These are phyloP conservation scores for Drosophila guanche DNA, from an alignment of 1,140 invertebrate genomes.

Conservation along the genomic window DNA sequence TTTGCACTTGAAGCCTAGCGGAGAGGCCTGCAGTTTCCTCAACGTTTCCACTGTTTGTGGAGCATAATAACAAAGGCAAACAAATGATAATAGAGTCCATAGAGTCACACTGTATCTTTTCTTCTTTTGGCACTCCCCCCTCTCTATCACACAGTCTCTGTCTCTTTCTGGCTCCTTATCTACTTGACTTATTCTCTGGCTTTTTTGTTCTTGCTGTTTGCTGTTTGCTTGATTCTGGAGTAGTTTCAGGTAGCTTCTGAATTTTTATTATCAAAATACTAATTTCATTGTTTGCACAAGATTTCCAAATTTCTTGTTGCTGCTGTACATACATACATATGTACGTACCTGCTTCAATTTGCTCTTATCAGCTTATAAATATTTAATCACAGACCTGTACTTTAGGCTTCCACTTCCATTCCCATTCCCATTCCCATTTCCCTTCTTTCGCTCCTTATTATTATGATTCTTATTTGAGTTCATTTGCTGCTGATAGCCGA, in stretches of 20 bases:
- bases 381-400: constrained; percentile 81
- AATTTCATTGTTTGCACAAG: constrained; percentile 80
- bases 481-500: constrained; percentile 39
- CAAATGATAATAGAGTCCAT: constrained; percentile 81
- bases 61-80: constrained; percentile 81
- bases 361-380: constrained; percentile 78
- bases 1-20: constrained; percentile 3
- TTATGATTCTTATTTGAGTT: constrained; percentile 36
- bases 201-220: constrained; percentile 27
- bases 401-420: constrained; percentile 27
- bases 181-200: constrained; percentile 25
- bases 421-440: background rate
- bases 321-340: constrained; percentile 1
- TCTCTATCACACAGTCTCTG: background rate
- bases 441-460: constrained; percentile 51
- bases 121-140: constrained; percentile 41
- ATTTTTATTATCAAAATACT: constrained; percentile 82
- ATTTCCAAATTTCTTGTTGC: constrained; percentile 56
- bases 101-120: constrained; percentile 75
- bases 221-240: constrained; percentile 29
- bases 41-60: constrained; percentile 69
- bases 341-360: constrained; percentile 63
- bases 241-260: constrained; percentile 76
- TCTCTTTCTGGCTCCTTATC: constrained; percentile 18
- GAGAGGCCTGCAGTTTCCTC: background rate